A percentile compares a stretch with the other conserved stretches of the same genome.
Conservation (phyloP, 1,140 invertebrate genomes). For the Diachasma alloeum region DNA sequence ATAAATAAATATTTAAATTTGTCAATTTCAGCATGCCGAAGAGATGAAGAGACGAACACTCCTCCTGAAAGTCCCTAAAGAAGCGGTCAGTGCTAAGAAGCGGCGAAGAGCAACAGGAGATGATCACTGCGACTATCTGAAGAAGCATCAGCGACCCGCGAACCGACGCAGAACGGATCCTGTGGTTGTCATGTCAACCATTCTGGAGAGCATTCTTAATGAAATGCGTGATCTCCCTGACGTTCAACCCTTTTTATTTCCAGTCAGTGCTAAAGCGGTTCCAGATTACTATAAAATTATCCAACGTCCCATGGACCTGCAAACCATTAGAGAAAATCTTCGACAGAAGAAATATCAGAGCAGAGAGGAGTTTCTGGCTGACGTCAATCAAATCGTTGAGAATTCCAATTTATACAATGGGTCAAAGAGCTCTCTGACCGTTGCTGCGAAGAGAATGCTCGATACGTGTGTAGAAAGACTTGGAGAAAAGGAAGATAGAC, state of each 20-base stretch:
- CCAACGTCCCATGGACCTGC: slow-evolving; percentile 94
- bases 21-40: slow-evolving; percentile 74
- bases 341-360: slow-evolving; percentile 93
- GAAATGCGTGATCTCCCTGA: slow-evolving; percentile 93
- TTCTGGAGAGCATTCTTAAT: slow-evolving; percentile 92
- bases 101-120: slow-evolving; percentile 73
- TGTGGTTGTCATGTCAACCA: slow-evolving; percentile 91
- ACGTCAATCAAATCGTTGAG: slow-evolving; percentile 95
- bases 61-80: slow-evolving; percentile 85
- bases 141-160: slow-evolving; percentile 84
- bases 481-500: slow-evolving; percentile 90
- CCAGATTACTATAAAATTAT: slow-evolving; percentile 95
- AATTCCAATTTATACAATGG: slow-evolving; percentile 96
- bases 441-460: slow-evolving; percentile 88
- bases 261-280: slow-evolving; percentile 92
- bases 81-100: slow-evolving; percentile 74
- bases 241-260: slow-evolving; percentile 91
- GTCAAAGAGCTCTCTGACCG: slow-evolving; percentile 83
- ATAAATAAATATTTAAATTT: slow-evolving; percentile 6
- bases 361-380: slow-evolving; percentile 91
- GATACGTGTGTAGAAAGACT: slow-evolving; percentile 85
- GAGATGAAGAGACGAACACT: slow-evolving; percentile 82
- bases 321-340: slow-evolving; percentile 93
- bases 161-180: slow-evolving; percentile 97
- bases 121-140: slow-evolving; percentile 92